Conservation (phyloP, 2,113 vertebrate genomes). For the Vulpes lagopus region DNA sequence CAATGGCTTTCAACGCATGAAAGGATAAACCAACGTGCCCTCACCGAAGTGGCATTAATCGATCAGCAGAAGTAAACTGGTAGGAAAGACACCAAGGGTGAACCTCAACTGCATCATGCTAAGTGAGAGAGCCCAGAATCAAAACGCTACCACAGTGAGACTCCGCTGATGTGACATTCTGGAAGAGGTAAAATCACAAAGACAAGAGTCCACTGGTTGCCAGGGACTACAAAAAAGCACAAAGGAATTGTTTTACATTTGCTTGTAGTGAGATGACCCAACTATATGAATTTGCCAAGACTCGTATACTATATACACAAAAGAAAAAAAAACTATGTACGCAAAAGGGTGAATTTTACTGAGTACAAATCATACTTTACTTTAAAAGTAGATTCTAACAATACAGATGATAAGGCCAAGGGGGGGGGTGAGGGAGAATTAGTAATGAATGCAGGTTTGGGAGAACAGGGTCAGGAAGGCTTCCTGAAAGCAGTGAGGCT, state of each 20-base stretch:
- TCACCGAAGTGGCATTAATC: rapidly evolving
- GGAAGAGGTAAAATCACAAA: neutral
- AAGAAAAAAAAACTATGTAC: neutral
- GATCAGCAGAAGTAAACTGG: neutral
- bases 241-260: neutral
- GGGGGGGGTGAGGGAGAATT: neutral
- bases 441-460: neutral
- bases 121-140: neutral
- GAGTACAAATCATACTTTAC: neutral
- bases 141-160: rapidly evolving
- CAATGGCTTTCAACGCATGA: neutral
- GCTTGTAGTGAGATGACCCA: neutral
- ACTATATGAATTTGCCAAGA: neutral
- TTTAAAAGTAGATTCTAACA: neutral
- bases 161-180: rapidly evolving
- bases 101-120: rapidly evolving
- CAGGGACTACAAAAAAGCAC: neutral
- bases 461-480: neutral
- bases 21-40: neutral
- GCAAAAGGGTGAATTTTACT: neutral
- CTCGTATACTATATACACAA: neutral
- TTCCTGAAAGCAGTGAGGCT: neutral
- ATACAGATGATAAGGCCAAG: neutral
- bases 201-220: neutral
- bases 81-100: rapidly evolving